Base-by-base conservation (phyloP, 2,113 vertebrate genomes). In the Anseranas semipalmata region DNA sequence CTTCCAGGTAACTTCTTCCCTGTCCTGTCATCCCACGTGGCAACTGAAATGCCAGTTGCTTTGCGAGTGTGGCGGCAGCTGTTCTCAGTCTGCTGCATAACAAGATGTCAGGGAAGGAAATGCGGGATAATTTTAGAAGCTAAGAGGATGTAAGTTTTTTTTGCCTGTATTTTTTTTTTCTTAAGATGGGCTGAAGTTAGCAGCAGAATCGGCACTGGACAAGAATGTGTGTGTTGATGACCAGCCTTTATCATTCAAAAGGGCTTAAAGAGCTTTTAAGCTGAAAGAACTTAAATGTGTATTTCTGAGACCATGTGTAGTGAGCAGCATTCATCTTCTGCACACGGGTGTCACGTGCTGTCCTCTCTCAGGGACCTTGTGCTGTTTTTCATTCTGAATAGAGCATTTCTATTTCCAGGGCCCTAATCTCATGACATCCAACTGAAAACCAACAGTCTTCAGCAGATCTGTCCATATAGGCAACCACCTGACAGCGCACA, bases 111-210 rank as follows among this genome's bases (percentile, higher is more conserved):
- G 27, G 41, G 46, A 58, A 90, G 82, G 70, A 96, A 87, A 39
- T 50, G 21, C 12, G 53, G 73, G 30, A 10, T 87, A 85, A 65
- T 77, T 93, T 77, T 86, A 77, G 79, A 93, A 92, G 13, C 35
- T n/a, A 30, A 66, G 28, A 81, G n/a, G 21, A 73, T 58, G 18
- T 66, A 8, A 8, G 7, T 37, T 35, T 35, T 25, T 1, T 3
- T 30, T 27, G 15, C 30, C 17, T 56, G 48, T 1, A 5, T 46
- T 41, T 35, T 78, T 72, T 65, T 48, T n/a, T 9, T 19, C 67
- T 41, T 80, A 63, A 37, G 2, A 18, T 12, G 6, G 6, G n/a
- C 39, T 80, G 41, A 68, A 41, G 8, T 82, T 56, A 60, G 22
- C 1, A 4, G 27, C 55, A 81, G 59, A 77, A 77, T 62, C 15